A percentile compares a stretch with the other conserved stretches of the same genome.
phyloP scores from a whole-genome alignment of 2,113 vertebrate species.

The Candoia aspera region DNA sequence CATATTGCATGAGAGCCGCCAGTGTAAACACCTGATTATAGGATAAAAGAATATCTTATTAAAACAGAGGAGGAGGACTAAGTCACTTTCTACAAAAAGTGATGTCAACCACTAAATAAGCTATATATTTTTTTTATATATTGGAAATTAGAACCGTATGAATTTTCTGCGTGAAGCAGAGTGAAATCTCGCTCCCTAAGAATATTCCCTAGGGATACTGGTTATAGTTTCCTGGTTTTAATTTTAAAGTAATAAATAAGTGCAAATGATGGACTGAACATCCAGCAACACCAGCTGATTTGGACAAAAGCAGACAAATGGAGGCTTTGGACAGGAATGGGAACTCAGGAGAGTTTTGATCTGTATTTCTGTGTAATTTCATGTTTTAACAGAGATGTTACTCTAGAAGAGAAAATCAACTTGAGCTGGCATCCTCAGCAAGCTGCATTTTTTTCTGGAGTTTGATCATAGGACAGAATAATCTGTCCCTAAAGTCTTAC shows the following conservation, averaged over 20 bases:
- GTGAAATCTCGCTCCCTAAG: slow-evolving; percentile 46
- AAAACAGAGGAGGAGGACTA: slow-evolving; percentile 26
- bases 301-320: background rate
- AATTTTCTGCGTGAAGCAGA: slow-evolving; percentile 21
- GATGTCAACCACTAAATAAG: slow-evolving; percentile 53
- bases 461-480: slow-evolving; percentile 31
- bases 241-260: slow-evolving; percentile 65
- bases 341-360: background rate
- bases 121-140: slow-evolving; percentile 41
- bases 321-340: fast-evolving
- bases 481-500: slow-evolving; percentile 28
- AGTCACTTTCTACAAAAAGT: slow-evolving; percentile 46
- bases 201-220: slow-evolving; percentile 33
- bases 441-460: background rate
- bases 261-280: slow-evolving; percentile 52
- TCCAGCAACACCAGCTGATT: slow-evolving; percentile 25
- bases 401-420: slow-evolving; percentile 4
- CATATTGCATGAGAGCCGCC: slow-evolving; percentile 41
- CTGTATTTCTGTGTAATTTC: background rate
- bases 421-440: background rate
- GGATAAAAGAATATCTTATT: slow-evolving; percentile 60
- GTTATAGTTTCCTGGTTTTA: slow-evolving; percentile 62
- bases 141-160: slow-evolving; percentile 66
- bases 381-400: background rate
- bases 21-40: slow-evolving; percentile 63